These are phyloP conservation scores for Leptodactylus fallax DNA, from an alignment of 2,797 vertebrate species.

Conservation along the genomic window DNA sequence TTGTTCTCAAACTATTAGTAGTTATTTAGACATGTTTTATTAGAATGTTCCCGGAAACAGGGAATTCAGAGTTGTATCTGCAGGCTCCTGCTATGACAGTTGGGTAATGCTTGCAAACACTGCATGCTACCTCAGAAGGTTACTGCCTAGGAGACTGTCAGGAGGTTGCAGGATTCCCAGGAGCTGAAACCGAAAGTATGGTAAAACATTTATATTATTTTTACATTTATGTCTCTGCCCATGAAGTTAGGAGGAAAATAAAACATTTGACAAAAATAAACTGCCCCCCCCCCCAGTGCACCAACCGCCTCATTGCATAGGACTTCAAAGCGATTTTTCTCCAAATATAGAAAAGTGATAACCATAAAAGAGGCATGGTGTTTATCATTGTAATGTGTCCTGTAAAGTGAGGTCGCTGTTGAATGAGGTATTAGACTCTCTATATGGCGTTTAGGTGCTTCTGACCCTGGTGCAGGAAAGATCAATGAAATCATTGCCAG, in stretches of 20 bases:
- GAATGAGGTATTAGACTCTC: no score
- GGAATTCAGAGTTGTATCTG: conserved; percentile 49
- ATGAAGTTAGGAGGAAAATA: conserved; percentile 25
- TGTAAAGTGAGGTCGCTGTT: no score
- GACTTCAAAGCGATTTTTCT: no score
- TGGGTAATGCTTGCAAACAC: conserved; percentile 49
- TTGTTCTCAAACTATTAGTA: conserved; percentile 49
- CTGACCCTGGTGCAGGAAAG: no score
- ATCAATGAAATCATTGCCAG: no score
- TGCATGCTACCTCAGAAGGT: conserved; percentile 59
- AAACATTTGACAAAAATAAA: background rate
- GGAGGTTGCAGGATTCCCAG: conserved; percentile 13
- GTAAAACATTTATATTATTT: conserved; percentile 47
- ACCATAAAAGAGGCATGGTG: no score
- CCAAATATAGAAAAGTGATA: no score
- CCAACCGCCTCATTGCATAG: no score
- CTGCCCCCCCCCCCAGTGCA: no score
- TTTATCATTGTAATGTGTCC: no score
- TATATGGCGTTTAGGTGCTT: no score
- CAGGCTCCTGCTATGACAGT: conserved; percentile 27
- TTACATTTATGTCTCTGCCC: background rate
- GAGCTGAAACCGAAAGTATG: conserved; percentile 52
- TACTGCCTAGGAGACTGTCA: conserved; percentile 51
- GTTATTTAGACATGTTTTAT: conserved; percentile 30
- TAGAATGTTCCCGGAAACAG: conserved; percentile 57